These are phyloP conservation scores for Alcedo atthis DNA, from an alignment of 2,797 vertebrate genomes.

Conservation along the genomic window DNA sequence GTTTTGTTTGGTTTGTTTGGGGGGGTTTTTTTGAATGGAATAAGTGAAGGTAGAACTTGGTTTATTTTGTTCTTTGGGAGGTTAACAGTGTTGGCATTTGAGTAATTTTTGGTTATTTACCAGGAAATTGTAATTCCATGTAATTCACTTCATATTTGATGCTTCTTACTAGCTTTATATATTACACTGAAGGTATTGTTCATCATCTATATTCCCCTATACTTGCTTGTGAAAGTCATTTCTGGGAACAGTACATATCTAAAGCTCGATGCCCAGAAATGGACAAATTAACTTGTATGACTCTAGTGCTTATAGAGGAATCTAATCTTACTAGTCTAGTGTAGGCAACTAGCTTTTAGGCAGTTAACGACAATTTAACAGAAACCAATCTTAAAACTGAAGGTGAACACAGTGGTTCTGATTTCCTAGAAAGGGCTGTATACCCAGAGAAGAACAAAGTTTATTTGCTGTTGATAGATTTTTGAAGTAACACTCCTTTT, in stretches of 20 bases:
- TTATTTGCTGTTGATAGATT: not conserved
- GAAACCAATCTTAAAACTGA: not conserved
- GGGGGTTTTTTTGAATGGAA: not conserved
- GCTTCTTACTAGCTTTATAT: not conserved
- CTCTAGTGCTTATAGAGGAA: not conserved
- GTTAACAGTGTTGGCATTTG: not conserved
- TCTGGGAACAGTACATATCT: not conserved
- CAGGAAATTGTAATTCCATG: not conserved
- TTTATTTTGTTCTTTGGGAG: not conserved
- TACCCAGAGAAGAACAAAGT: not conserved
- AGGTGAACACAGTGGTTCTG: not conserved
- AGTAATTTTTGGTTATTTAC: not conserved
- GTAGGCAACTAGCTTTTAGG: not conserved
- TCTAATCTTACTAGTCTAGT: not conserved
- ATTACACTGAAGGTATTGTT: not conserved
- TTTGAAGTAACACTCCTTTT: not conserved
- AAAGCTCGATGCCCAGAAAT: not conserved
- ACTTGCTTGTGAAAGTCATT: not conserved
- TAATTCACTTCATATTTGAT: not conserved
- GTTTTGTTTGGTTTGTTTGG: too few species aligned
- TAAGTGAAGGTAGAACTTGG: rapidly evolving
- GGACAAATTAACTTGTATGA: not conserved
- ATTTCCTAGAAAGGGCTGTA: not conserved
- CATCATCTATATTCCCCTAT: not conserved
- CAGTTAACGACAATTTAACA: not conserved